Percentiles rank a stretch among this genome's conserved stretches.
phyloP scores from a whole-genome alignment of 2,888 invertebrate species.

The Acanthosoma haemorrhoidale region DNA sequence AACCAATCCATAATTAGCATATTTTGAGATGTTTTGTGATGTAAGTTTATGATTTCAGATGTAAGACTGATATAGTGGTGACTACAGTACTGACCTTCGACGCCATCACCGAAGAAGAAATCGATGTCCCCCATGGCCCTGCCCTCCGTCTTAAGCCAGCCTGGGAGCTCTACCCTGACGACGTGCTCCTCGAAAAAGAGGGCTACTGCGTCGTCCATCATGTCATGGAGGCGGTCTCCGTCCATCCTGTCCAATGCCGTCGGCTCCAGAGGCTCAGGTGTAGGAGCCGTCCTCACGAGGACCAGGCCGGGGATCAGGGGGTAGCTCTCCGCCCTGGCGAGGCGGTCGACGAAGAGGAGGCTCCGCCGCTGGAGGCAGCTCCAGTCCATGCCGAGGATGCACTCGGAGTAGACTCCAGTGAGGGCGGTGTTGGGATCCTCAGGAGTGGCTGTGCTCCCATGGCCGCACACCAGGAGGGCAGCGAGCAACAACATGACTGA shows the following conservation, averaged over 20 bases:
- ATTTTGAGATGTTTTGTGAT: too few species aligned
- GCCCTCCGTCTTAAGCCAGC: slow-evolving; percentile 41
- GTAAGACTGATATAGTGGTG: too few species aligned
- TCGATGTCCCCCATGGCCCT: slow-evolving; percentile 40
- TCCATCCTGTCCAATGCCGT: slow-evolving; percentile 32
- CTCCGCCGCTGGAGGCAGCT: slow-evolving; percentile 56
- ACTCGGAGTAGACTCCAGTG: slow-evolving; percentile 53
- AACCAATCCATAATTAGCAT: too few species aligned
- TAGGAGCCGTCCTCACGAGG: not conserved
- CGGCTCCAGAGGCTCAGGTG: not conserved
- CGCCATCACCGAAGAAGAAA: slow-evolving; percentile 43
- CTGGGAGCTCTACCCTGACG: slow-evolving; percentile 45
- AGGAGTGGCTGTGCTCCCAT: not conserved
- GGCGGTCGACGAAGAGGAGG: slow-evolving; percentile 53
- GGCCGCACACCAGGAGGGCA: not conserved
- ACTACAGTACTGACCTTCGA: slow-evolving; percentile 48
- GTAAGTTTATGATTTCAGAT: too few species aligned
- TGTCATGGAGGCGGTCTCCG: slow-evolving; percentile 45
- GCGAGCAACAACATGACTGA: not conserved
- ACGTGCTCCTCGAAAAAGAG: slow-evolving; percentile 56
- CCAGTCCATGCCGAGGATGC: slow-evolving; percentile 54
- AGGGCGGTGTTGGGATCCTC: slow-evolving; percentile 46
- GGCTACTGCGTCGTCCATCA: slow-evolving; percentile 50
- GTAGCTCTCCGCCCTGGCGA: slow-evolving; percentile 48
- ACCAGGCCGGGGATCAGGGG: slow-evolving; percentile 19